These are phyloP conservation scores for Bradypodion pumilum DNA, from an alignment of 2,797 vertebrate species.

Conservation along the genomic window DNA sequence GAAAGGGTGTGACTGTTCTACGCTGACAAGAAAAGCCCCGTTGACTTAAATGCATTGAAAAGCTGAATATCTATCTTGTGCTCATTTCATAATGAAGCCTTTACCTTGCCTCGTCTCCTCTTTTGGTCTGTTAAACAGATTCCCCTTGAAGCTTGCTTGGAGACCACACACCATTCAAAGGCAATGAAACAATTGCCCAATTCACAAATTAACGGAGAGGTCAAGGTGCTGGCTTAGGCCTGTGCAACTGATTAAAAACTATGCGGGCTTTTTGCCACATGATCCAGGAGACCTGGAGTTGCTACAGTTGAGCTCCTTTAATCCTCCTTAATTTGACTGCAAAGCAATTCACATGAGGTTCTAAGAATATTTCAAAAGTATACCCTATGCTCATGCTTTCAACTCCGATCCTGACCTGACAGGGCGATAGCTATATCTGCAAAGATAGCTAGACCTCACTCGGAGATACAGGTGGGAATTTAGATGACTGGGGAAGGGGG, in stretches of 20 bases:
- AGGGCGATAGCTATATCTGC: no score
- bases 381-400: constrained; percentile 6
- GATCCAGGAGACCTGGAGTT: constrained; percentile 79
- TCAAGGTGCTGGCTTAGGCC: constrained; percentile 78
- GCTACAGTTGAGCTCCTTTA: constrained; percentile 82
- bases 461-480: background rate
- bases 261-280: constrained; percentile 86
- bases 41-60: no score
- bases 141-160: constrained; percentile 80
- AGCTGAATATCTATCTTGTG: constrained; percentile 44
- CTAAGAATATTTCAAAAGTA: constrained; percentile 65
- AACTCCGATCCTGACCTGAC: background rate
- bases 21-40: no score
- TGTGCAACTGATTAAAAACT: constrained; percentile 77
- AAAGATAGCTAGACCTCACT: background rate
- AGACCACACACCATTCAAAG: constrained; percentile 51
- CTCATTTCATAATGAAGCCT: constrained; percentile 62
- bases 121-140: constrained; percentile 79
- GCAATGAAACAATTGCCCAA: constrained; percentile 76
- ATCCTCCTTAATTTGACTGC: constrained; percentile 95
- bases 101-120: constrained; percentile 70
- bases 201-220: constrained; percentile 84
- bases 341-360: constrained; percentile 92
- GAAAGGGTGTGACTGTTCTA: no score
- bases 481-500: background rate